These are phyloP conservation scores for Sinocyclocheilus grahami DNA, from an alignment of 2,113 vertebrate genomes.

Conservation along the genomic window DNA sequence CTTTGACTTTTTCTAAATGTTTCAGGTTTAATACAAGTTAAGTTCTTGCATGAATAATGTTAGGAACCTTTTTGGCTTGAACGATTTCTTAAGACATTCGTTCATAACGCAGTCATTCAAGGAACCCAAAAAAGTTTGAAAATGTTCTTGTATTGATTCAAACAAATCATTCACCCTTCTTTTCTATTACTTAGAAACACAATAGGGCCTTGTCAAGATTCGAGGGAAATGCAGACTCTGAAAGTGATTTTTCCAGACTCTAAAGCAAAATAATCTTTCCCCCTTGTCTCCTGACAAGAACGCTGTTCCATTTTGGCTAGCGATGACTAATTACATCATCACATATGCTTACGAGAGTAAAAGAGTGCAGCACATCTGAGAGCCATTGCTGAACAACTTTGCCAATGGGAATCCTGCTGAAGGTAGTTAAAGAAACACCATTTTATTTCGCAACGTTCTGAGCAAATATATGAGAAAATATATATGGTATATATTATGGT, in stretches of 20 bases:
- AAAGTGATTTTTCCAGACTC: constrained; percentile 35
- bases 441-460: background rate
- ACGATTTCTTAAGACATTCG: too few species aligned
- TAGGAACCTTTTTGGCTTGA: too few species aligned
- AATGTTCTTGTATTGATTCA: background rate
- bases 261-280: background rate
- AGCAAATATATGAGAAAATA: too few species aligned
- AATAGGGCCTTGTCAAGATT: constrained; percentile 16
- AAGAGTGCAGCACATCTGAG: constrained; percentile 1
- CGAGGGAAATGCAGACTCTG: background rate
- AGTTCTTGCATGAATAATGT: too few species aligned
- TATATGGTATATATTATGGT: too few species aligned
- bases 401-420: background rate
- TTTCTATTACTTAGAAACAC: background rate
- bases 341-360: background rate
- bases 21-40: too few species aligned
- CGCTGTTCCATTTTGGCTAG: constrained; percentile 11
- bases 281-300: constrained; percentile 8
- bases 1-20: too few species aligned
- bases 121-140: too few species aligned
- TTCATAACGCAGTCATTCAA: background rate
- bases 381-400: background rate
- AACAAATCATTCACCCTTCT: background rate
- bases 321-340: constrained; percentile 29
- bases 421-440: background rate